Conservation (phyloP, 64 coral and sea anemone species). For the Montipora efflorescens region DNA sequence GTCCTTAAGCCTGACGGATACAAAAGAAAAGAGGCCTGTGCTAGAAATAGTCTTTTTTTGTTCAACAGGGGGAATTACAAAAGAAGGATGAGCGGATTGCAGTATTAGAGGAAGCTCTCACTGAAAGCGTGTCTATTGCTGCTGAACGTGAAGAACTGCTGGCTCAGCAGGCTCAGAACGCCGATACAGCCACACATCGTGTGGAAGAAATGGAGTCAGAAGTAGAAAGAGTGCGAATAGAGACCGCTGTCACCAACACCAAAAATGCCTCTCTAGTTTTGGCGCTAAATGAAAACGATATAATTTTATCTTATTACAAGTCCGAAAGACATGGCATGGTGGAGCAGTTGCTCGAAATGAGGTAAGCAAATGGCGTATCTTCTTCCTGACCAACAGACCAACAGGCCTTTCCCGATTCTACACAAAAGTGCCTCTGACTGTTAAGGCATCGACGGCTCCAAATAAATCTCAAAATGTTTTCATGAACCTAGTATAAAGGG, state of each 20-base stretch:
- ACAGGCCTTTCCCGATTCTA: no score
- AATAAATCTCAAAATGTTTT: no score
- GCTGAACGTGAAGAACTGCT: conserved; percentile 89
- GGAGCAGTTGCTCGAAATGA: conserved; percentile 96
- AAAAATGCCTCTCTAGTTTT: conserved; percentile 95
- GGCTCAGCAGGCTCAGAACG: conserved; percentile 80
- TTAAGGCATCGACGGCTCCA: no score
- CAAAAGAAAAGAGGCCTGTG: no score
- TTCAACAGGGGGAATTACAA: conserved; percentile 75
- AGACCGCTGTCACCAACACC: conserved; percentile 94
- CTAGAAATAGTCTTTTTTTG: not conserved
- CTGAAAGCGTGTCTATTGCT: conserved; percentile 93
- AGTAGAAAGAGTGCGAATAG: conserved; percentile 83
- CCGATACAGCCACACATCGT: conserved; percentile 75
- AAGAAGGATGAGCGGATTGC: conserved; percentile 89
- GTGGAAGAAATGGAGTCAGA: conserved; percentile 94
- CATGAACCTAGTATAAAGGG: no score
- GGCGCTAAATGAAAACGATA: conserved; percentile 92
- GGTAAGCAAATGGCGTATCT: conserved; percentile 34
- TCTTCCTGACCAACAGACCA: not conserved
- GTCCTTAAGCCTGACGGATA: no score
- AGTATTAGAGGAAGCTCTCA: conserved; percentile 88
- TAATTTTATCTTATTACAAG: conserved; percentile 93
- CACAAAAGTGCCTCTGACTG: no score
- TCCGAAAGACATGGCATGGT: conserved; percentile 83